These are phyloP conservation scores for Syngnathus acus DNA, from an alignment of 2,797 vertebrate genomes.

Conservation along the genomic window DNA sequence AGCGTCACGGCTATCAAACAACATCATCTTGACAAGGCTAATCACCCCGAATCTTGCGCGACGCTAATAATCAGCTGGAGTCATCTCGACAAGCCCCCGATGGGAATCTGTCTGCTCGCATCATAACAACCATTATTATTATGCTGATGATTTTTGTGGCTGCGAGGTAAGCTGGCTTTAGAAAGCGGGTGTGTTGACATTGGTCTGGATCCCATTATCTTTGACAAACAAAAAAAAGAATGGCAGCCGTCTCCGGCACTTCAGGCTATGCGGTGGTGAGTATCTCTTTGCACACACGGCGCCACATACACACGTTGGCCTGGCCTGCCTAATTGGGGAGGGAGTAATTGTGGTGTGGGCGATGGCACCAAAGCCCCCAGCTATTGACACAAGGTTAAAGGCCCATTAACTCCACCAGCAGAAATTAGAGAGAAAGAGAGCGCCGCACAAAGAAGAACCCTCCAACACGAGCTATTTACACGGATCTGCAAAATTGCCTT, in stretches of 20 bases:
- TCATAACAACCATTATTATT: conserved; percentile 38
- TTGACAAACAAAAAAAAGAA: conserved; percentile 56
- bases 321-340: conserved; percentile 49
- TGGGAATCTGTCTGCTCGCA: conserved; percentile 27
- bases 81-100: conserved; percentile 33
- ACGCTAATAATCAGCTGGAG: conserved; percentile 50
- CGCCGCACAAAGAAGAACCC: neutral
- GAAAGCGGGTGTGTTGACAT: conserved; percentile 2
- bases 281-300: conserved; percentile 15
- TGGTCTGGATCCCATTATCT: conserved; percentile 51
- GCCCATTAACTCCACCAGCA: conserved; percentile 60
- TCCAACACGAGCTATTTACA: neutral
- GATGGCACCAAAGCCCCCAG: conserved; percentile 43
- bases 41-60: conserved; percentile 39
- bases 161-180: conserved; percentile 5
- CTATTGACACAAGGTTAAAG: conserved; percentile 67
- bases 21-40: conserved; percentile 48
- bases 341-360: conserved; percentile 49
- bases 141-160: conserved; percentile 18
- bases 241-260: conserved; percentile 38
- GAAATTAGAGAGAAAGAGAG: neutral
- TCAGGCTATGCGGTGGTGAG: conserved; percentile 47
- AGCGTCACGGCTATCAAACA: conserved; percentile 33
- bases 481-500: neutral
- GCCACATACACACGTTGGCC: conserved; percentile 25